Evolutionary conservation across 1,140 invertebrate species (phyloP), one percentile per base, ranked within the genome.

Genomic region (Neuroterus valhalla): DNA sequence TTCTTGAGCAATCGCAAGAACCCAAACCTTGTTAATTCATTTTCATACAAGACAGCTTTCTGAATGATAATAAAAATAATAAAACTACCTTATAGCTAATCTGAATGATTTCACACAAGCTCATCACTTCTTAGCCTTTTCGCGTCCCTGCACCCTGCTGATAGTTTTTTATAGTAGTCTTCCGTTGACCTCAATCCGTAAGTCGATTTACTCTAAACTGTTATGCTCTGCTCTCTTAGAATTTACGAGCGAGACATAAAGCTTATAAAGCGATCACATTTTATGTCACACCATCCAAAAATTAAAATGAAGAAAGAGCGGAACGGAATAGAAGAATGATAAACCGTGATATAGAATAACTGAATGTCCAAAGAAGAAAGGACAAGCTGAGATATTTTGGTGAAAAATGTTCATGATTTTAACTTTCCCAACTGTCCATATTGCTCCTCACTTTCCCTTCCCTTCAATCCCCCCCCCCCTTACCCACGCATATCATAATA

Each of bases 101-200:
- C 31, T 38, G 5, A 5, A 6, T 38, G 31, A 62, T 38, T 62
- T 62, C 5, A 26, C 55, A 15, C 11, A 62, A 62, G 1, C 2
- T 21, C 19, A 50, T 10, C 21, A 2, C 6, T 50, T n/a, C 8
- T 12, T 19, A 8, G 11, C 2, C 3, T 31, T 38, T n/a, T 62
- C 15, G n/a, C 26, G n/a, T 62, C 31, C 31, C 55, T 62, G 55
- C 23, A 62, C 55, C 55, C 26, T 38, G 21, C 14, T 31, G 55
- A 62, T 62, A 62, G 21, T 62, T 62, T 62, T 62, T 62, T 62
- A 62, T 62, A 62, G 55, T 62, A 23, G 55, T 62, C 55, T 62
- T 62, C 31, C 26, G 26, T 62, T 5, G 55, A 62, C 55, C 55
- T 62, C 55, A 62, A 62, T 62, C 55, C 55, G 55, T 26, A 38